Percentiles rank a stretch among this genome's conserved stretches.
Evolutionary conservation across 2,888 invertebrate genomes (phyloP).

Genomic region (Dione juno): DNA sequence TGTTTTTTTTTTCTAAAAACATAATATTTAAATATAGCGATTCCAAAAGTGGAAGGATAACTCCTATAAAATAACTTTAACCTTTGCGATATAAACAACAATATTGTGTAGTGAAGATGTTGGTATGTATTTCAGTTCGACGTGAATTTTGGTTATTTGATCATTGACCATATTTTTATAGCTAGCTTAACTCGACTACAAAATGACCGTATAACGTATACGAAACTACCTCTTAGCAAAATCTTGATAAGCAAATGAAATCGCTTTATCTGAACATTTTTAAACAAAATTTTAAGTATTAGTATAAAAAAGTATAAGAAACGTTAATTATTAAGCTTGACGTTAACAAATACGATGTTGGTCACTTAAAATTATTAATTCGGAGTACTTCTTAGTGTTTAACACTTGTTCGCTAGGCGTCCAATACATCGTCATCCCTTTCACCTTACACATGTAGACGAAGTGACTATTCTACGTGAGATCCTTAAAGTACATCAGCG

Average conservation of each 20-base stretch:
- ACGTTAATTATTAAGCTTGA: neutral
- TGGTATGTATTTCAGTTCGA: no score
- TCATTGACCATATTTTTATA: no score
- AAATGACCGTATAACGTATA: no score
- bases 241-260: no score
- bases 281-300: neutral
- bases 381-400: conserved; percentile 15
- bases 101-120: no score
- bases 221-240: neutral
- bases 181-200: no score
- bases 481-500: conserved; percentile 15
- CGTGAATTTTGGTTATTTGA: no score
- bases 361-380: conserved; percentile 31
- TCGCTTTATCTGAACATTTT: neutral
- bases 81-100: no score
- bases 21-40: no score
- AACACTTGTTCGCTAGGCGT: conserved; percentile 12
- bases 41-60: no score
- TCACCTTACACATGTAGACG: neutral
- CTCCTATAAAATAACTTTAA: no score
- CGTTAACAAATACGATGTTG: neutral
- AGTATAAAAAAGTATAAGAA: neutral
- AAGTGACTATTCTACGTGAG: conserved; percentile 26
- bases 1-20: no score
- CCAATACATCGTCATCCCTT: conserved; percentile 7